Evolutionary conservation across 1,140 invertebrate species (phyloP), one percentile per base, ranked within the genome.

Genomic region (Tetramorium simillimum): DNA sequence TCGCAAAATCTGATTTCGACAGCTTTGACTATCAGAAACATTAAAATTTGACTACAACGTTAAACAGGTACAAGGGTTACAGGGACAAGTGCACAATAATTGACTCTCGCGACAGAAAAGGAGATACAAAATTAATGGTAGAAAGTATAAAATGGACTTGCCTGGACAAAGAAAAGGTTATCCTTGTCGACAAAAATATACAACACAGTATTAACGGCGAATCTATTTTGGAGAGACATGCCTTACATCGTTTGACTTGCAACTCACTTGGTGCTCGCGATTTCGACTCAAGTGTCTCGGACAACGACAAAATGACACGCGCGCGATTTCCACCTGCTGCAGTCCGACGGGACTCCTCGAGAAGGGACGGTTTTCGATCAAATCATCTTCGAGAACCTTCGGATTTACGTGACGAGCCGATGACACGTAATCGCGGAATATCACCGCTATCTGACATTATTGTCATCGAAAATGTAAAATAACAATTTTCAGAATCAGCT

Each of bases 141-240:
- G 49, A 24, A 70, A 70, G 33, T 21, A 62, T 65, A 88, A 70
- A 63, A 65, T 58, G 73, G 70, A 86, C 56, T 86, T 89, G 53
- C 69, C 46, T 85, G 69, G 33, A 53, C 72, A 58, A 81, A 51
- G 46, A 63, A 76, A 86, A 33, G 49, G 16, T 62, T 49, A 46
- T 56, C 9, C 81, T 73, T 40, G 40, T 18, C 10, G 33, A 86
- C 16, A 69, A 81, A 56, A 84, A 84, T 16, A 53, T 51, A 62
- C 6, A 18, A 69, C 12, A 43, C 21, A 5, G 16, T 12, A 43
- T 10, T 40, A 86, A 81, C 67, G 60, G 49, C 21, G n/a, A 58
- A 49, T 70, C 51, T 51, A 70, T 37, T 72, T 69, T 37, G 65
- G 10, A 24, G 18, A 28, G 14, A 43, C 73, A 89, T 89, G 75